Base-by-base conservation (phyloP, 1,140 invertebrate genomes). In the Amyelois transitella region DNA sequence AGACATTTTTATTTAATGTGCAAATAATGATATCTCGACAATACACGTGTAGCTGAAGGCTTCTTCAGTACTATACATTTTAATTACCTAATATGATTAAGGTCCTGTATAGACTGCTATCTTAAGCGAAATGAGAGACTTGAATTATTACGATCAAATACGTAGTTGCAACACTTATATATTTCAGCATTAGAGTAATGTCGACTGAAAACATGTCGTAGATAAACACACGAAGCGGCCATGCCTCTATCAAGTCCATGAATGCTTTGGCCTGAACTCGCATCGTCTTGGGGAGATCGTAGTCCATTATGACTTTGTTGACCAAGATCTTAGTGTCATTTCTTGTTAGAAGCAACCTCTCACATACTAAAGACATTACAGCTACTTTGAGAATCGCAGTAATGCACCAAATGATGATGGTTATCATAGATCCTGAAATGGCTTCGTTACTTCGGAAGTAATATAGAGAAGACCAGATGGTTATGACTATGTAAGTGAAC, bases 111-210 rank as follows among this genome's bases (percentile, higher is more conserved):
- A 6, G 2, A 32, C 6, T 28, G n/a, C 38, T 28, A 2, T 57
- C n/a, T n/a, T 61, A 72, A 22, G 64, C 53, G 43, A 77, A 69
- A 54, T 79, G 65, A 24, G 68, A 69, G 18, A 78, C 58, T 64
- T 81, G 81, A 48, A 77, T 77, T 51, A 81, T 70, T 12, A 84
- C 64, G 53, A 84, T 77, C 0, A 82, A 66, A 52, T 77, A 82
- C 1, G 75, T 77, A 0, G 79, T 79, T 18, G 72, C 58, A 7
- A 81, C 65, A 53, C 74, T 77, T 18, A 81, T 62, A 48, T 79
- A 82, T 49, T 77, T 79, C 3, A 81, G 43, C 48, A 77, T 73
- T 12, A 85, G 44, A 7, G 73, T 76, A 21, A 76, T 72, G 45
- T 82, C 73, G 6, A 84, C 64, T 18, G 62, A 60, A 52, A 80